Evolutionary conservation across 1,140 invertebrate genomes (phyloP), one percentile per base, ranked within the genome.

Genomic region (Orchestia grillus): DNA sequence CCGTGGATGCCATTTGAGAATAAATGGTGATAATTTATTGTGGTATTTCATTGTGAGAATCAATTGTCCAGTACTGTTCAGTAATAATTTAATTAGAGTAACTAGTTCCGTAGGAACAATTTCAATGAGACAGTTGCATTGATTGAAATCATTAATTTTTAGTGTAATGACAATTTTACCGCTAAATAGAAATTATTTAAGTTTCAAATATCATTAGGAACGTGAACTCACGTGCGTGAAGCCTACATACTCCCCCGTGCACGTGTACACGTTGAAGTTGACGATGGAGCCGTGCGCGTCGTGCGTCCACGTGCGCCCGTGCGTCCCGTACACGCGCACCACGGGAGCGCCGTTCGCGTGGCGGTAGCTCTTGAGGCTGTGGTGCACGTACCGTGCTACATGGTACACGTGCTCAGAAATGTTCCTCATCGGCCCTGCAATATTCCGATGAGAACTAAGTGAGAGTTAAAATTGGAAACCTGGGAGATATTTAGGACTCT

Each of bases 211-310:
- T 4, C 8, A 40, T 40, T 41, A 87, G 8, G 87, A 97, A 97
- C 36, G 94, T 4, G 0, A 19, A 96, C 96, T 45, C 57, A 99
- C 98, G 98, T 99, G 98, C 96, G 98, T 98, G 97, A 98, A 99
- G 95, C 99, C 99, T 97, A 99, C 98, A 97, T 98, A 98, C 91
- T 98, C 98, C 19, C 98, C 98, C 97, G 98, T 98, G 11, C 98
- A 97, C 97, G 98, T 98, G 0, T 98, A 97, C 44, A 99, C 97
- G 98, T 99, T 99, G 97, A 99, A 99, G 96, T 98, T 98, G 0
- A 99, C 98, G 96, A 99, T 98, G 87, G 98, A 98, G 53, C 99
- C 99, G 98, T 99, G 99, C 40, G 97, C 97, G 36, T 97, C 96
- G 41, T 97, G 97, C 97, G 98, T 97, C 96, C 98, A 97, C 97